Conservation (phyloP, 2,113 vertebrate genomes). For the Centropristis striata region DNA sequence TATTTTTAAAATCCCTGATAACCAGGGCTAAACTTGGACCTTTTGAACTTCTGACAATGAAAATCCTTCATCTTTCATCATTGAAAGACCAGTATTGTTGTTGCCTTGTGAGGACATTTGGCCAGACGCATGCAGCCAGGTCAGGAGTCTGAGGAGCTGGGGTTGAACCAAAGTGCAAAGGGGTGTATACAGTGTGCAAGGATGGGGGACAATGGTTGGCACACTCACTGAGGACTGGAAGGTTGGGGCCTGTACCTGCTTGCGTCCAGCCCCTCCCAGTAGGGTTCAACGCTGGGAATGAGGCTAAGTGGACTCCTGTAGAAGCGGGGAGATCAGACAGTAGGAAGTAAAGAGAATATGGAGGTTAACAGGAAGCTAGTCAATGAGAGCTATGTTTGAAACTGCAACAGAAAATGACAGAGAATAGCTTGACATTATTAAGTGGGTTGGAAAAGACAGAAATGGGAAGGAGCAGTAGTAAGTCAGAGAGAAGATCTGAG, state of each 20-base stretch:
- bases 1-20: not conserved
- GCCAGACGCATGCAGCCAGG: conserved; percentile 72
- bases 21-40: too few species aligned
- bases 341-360: conserved; percentile 60
- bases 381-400: conserved; percentile 41
- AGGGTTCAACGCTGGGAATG: conserved; percentile 83
- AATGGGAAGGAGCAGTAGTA: not conserved
- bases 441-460: conserved; percentile 1
- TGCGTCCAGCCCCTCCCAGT: conserved; percentile 82
- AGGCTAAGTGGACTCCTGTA: conserved; percentile 85
- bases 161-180: conserved; percentile 64
- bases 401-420: conserved; percentile 30
- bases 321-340: conserved; percentile 77
- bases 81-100: conserved; percentile 48
- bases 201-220: conserved; percentile 57
- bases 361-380: conserved; percentile 51
- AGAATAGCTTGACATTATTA: conserved; percentile 1
- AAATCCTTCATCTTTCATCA: conserved; percentile 7
- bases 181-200: conserved; percentile 50
- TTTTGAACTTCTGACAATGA: conserved; percentile 9
- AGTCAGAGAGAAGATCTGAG: not conserved
- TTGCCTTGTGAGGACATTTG: conserved; percentile 56
- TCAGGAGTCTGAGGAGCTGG: conserved; percentile 54
- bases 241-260: conserved; percentile 81
- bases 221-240: conserved; percentile 85